Conservation (phyloP, 2,113 vertebrate genomes). For the Australoheros scitulus region DNA sequence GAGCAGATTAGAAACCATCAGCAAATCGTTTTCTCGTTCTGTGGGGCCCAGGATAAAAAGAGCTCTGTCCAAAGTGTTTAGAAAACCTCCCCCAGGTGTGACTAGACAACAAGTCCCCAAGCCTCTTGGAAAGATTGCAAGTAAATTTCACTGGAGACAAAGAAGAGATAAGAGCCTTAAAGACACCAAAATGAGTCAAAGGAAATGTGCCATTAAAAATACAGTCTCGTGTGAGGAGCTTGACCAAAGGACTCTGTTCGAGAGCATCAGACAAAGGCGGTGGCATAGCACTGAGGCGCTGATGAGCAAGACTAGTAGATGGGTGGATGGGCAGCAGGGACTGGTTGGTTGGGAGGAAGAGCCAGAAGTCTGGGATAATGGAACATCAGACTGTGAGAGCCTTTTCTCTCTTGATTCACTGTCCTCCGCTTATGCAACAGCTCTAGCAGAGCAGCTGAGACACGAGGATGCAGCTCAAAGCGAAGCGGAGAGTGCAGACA, state of each 20-base stretch:
- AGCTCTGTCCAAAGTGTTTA: conserved; percentile 63
- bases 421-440: conserved; percentile 82
- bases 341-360: conserved; percentile 66
- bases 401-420: conserved; percentile 92
- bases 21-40: conserved; percentile 66
- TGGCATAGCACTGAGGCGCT: conserved; percentile 86
- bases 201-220: conserved; percentile 68
- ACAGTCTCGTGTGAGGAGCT: conserved; percentile 83
- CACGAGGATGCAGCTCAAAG: conserved; percentile 77
- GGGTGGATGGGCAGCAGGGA: conserved; percentile 56
- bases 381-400: conserved; percentile 88
- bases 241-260: conserved; percentile 65
- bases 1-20: conserved; percentile 57
- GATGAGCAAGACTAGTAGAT: conserved; percentile 62
- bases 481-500: conserved; percentile 87
- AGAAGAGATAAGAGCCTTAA: conserved; percentile 56
- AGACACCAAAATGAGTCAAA: conserved; percentile 54
- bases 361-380: conserved; percentile 57
- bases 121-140: conserved; percentile 53
- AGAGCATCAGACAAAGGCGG: conserved; percentile 53
- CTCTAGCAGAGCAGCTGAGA: conserved; percentile 75
- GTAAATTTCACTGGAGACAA: conserved; percentile 55
- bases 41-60: conserved; percentile 71
- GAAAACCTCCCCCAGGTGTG: conserved; percentile 70
- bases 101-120: conserved; percentile 65